Percentiles rank a stretch among this genome's conserved stretches.
Evolutionary conservation across 2,888 invertebrate genomes (phyloP).

Genomic region (Temnothorax ravouxi): DNA sequence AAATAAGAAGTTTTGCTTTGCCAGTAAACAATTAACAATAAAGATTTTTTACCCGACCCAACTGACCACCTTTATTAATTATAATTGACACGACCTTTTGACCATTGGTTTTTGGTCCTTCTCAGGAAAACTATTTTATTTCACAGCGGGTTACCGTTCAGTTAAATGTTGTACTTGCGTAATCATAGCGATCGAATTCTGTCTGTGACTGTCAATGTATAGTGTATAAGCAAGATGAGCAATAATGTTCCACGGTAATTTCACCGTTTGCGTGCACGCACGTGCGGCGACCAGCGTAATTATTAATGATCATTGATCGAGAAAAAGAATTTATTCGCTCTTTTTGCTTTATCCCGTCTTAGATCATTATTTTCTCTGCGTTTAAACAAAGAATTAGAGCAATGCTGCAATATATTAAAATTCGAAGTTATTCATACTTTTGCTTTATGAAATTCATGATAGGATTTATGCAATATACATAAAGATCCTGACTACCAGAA

Average conservation of each 20-base stretch:
- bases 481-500: not conserved
- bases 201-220: not conserved
- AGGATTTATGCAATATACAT: not conserved
- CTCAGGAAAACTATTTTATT: not conserved
- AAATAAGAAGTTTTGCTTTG: too few species aligned
- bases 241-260: slow-evolving; percentile 15
- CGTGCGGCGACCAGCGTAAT: not conserved
- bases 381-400: not conserved
- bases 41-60: too few species aligned
- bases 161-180: not conserved
- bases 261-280: slow-evolving; percentile 29
- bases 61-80: too few species aligned
- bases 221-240: slow-evolving; percentile 1
- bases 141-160: not conserved
- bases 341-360: not conserved
- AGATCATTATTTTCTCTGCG: too few species aligned
- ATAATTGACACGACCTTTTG: too few species aligned
- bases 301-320: slow-evolving; percentile 39
- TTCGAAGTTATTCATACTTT: not conserved
- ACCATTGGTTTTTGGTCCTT: too few species aligned
- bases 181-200: slow-evolving; percentile 2
- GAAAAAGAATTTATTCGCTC: not conserved
- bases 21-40: too few species aligned
- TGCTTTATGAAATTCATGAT: not conserved
- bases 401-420: not conserved